Percentiles rank a stretch among this genome's conserved stretches.
Evolutionary conservation across 2,888 invertebrate species (phyloP).

Genomic region (Ornithoptera alexandrae): DNA sequence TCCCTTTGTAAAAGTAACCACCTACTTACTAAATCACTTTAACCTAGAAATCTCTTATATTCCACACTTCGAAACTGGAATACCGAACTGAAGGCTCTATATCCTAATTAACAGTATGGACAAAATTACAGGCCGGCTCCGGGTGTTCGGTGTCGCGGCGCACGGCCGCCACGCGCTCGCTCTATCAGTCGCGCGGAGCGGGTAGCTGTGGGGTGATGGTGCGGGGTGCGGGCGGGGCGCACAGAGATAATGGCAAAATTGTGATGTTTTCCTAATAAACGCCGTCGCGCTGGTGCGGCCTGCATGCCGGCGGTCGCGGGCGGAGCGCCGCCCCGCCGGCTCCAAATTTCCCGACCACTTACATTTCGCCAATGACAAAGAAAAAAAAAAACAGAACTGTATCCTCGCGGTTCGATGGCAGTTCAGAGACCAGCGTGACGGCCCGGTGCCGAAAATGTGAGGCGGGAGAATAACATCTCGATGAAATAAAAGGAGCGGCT

Average conservation of each 20-base stretch:
- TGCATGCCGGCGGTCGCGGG: not conserved
- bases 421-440: slow-evolving; percentile 45
- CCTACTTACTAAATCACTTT: slow-evolving; percentile 74
- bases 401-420: slow-evolving; percentile 39
- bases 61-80: slow-evolving; percentile 71
- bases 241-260: slow-evolving; percentile 76
- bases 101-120: slow-evolving; percentile 71
- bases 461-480: slow-evolving; percentile 35
- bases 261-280: slow-evolving; percentile 73
- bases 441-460: slow-evolving; percentile 34
- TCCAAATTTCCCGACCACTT: slow-evolving; percentile 31
- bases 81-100: slow-evolving; percentile 62
- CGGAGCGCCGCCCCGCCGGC: slow-evolving; percentile 32
- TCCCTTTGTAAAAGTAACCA: slow-evolving; percentile 66
- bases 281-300: slow-evolving; percentile 27
- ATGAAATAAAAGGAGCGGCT: slow-evolving; percentile 43
- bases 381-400: slow-evolving; percentile 17
- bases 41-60: slow-evolving; percentile 76
- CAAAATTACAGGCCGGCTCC: slow-evolving; percentile 68
- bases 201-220: slow-evolving; percentile 35
- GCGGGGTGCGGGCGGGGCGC: slow-evolving; percentile 35
- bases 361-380: slow-evolving; percentile 4
- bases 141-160: slow-evolving; percentile 45
- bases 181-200: slow-evolving; percentile 69
- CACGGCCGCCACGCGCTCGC: slow-evolving; percentile 54